Conservation (phyloP, 2,797 vertebrate species). For the Xyrichtys novacula region DNA sequence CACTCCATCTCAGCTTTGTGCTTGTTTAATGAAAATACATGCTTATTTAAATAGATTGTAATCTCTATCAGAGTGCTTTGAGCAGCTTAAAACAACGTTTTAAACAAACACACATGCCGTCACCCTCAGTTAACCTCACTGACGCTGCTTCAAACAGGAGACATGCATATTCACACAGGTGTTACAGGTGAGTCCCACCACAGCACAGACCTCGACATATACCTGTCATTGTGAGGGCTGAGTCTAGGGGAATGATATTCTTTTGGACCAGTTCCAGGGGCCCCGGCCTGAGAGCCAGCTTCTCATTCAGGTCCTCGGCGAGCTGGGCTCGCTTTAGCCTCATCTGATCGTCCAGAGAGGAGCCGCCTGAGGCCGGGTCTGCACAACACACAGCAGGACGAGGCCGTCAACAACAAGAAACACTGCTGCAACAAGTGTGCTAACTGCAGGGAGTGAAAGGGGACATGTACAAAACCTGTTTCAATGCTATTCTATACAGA, state of each 20-base stretch:
- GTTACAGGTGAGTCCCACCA: slow-evolving; percentile 9
- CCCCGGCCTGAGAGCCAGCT: slow-evolving; percentile 91
- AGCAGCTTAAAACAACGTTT: slow-evolving; percentile 11
- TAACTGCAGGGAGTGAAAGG: not conserved
- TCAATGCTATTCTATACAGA: not conserved
- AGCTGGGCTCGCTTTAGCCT: slow-evolving; percentile 93
- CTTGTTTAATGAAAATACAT: slow-evolving; percentile 10
- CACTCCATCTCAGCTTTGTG: not conserved
- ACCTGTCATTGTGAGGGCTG: slow-evolving; percentile 90
- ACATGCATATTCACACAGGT: slow-evolving; percentile 25
- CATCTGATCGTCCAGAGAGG: slow-evolving; percentile 88
- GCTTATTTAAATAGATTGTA: slow-evolving; percentile 23
- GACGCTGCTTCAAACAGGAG: not conserved
- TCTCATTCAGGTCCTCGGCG: slow-evolving; percentile 92
- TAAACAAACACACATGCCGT: slow-evolving; percentile 4
- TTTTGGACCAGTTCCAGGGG: slow-evolving; percentile 94
- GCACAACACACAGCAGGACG: slow-evolving; percentile 73
- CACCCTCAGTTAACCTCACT: slow-evolving; percentile 5
- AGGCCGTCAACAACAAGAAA: slow-evolving; percentile 49
- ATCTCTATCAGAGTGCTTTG: slow-evolving; percentile 5
- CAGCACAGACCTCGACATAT: slow-evolving; percentile 47
- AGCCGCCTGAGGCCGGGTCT: slow-evolving; percentile 88
- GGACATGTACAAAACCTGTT: not conserved
- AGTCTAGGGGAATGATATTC: slow-evolving; percentile 92
- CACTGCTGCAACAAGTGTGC: not conserved